phyloP scores from a whole-genome alignment of 2,888 invertebrate species.

The Bugulina stolonifera region DNA sequence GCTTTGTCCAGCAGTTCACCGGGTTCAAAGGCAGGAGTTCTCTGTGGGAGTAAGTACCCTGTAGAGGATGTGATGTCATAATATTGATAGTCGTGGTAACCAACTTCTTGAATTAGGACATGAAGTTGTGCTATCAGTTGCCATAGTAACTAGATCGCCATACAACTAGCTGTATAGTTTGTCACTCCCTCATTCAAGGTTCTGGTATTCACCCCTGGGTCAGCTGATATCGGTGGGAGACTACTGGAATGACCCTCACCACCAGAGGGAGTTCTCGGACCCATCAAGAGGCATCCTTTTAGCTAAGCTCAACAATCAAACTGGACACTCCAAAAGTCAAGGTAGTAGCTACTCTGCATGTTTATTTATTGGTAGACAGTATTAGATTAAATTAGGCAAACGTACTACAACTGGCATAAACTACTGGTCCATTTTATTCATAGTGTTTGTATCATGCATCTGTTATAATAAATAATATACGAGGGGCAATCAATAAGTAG shows the following conservation, averaged over 20 bases:
- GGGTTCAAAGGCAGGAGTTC: neutral
- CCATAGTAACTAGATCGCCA: no score
- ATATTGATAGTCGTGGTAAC: no score
- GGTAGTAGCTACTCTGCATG: neutral
- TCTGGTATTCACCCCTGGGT: constrained; percentile 79
- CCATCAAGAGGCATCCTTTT: neutral
- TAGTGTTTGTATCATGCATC: no score
- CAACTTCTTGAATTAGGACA: no score
- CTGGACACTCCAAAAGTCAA: neutral
- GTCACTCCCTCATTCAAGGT: constrained; percentile 35
- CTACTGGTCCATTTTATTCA: no score
- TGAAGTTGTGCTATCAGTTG: no score
- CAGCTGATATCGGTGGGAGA: constrained; percentile 84
- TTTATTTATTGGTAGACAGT: no score
- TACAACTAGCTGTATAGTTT: no score
- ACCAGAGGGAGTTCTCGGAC: constrained; percentile 12
- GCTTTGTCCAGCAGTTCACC: constrained; percentile 24
- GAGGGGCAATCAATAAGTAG: no score
- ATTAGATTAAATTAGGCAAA: neutral
- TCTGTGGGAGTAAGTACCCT: neutral
- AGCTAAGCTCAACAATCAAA: constrained; percentile 10
- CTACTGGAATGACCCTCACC: constrained; percentile 68
- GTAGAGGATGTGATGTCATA: no score
- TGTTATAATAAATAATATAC: no score
- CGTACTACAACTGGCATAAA: neutral